phyloP scores from a whole-genome alignment of 30 jellyfish, hydroid and myxozoan genomes.

The Nemopilema nomurai region DNA sequence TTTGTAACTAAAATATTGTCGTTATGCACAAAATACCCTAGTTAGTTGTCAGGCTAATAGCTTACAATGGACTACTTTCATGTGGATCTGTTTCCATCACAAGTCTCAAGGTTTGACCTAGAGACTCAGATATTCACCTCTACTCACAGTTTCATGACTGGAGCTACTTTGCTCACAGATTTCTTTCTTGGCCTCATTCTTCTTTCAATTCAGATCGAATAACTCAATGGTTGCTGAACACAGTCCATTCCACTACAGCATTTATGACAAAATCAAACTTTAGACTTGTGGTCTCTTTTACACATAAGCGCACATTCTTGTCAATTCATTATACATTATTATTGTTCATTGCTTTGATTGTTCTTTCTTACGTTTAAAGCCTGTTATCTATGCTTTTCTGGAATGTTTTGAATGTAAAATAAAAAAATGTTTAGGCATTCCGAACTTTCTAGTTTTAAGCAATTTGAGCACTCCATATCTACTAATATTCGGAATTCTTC shows the following conservation, averaged over 20 bases:
- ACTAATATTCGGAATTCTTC: not conserved
- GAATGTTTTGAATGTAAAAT: not conserved
- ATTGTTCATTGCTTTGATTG: too few species aligned
- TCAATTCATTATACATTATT: too few species aligned
- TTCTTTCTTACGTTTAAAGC: not conserved
- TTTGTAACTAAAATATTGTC: too few species aligned
- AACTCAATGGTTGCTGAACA: not conserved
- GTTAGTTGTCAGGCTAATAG: too few species aligned
- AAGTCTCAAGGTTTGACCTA: conserved; percentile 2
- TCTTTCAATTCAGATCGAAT: not conserved
- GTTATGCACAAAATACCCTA: too few species aligned
- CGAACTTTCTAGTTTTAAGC: not conserved
- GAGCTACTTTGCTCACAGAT: conserved; percentile 7
- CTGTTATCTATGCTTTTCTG: not conserved
- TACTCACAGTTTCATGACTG: conserved; percentile 12
- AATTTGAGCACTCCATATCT: not conserved
- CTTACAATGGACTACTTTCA: too few species aligned
- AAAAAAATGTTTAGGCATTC: not conserved
- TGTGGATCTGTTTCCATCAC: too few species aligned
- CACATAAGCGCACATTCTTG: too few species aligned
- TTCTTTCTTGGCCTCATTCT: conserved; percentile 10
- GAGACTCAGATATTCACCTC: conserved; percentile 16
- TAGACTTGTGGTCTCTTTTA: too few species aligned
- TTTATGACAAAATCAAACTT: too few species aligned
- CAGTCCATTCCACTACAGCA: too few species aligned